These are phyloP conservation scores for Enteromius viviparus DNA, from an alignment of 2,797 vertebrate genomes.

Conservation along the genomic window DNA sequence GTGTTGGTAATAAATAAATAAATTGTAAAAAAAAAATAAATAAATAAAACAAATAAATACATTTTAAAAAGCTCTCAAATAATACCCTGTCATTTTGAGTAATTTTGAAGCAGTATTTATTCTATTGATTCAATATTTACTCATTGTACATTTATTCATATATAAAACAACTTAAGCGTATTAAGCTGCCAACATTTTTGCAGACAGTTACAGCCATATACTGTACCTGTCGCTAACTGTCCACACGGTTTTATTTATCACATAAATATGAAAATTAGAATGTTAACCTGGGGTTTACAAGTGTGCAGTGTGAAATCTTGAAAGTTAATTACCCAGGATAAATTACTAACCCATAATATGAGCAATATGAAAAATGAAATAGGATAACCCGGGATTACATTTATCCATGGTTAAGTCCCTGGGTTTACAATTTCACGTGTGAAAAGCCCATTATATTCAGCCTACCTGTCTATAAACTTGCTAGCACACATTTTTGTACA, in stretches of 20 bases:
- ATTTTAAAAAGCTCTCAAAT: background rate
- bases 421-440: background rate
- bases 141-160: too few relatives aligned
- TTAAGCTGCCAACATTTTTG: background rate
- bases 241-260: background rate
- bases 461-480: background rate
- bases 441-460: background rate
- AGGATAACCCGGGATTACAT: background rate
- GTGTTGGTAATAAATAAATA: background rate
- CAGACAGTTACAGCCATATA: background rate
- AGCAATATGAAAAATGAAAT: background rate
- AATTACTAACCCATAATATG: background rate
- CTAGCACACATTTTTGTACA: background rate
- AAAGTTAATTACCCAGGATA: background rate
- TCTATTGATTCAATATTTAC: too few relatives aligned
- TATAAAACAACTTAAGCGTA: background rate
- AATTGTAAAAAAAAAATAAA: too few relatives aligned
- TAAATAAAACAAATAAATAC: background rate
- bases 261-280: background rate
- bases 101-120: background rate
- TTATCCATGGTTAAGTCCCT: conserved; percentile 6
- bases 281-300: background rate
- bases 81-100: background rate
- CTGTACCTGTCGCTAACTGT: background rate
- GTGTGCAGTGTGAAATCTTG: background rate